Percentiles rank a stretch among this genome's conserved stretches.
Conservation (phyloP, 2,888 invertebrate genomes). For the Latrodectus elegans region DNA sequence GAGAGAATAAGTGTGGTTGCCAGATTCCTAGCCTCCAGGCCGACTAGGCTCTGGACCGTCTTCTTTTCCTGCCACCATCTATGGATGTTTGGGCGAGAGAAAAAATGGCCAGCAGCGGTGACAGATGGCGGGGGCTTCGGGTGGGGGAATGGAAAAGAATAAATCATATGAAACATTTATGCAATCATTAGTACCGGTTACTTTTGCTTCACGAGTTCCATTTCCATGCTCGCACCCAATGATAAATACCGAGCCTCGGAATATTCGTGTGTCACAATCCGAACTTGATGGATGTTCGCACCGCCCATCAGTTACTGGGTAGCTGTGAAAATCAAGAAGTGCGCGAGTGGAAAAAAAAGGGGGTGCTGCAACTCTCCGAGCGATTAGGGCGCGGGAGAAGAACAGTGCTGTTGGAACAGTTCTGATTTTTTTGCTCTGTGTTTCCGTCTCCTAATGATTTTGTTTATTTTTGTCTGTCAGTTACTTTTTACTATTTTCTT, state of each 20-base stretch:
- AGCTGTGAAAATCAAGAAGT: constrained; percentile 6
- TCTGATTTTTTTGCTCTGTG: neutral
- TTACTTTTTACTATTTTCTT: too few species aligned
- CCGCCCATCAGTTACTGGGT: constrained; percentile 40
- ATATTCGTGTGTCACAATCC: constrained; percentile 29
- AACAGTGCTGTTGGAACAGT: neutral
- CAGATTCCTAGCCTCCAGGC: neutral
- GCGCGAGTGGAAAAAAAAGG: too few species aligned
- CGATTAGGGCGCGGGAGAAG: constrained; percentile 11
- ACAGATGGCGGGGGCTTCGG: constrained; percentile 27
- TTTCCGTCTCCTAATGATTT: neutral
- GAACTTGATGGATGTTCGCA: constrained; percentile 50
- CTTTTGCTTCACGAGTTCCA: constrained; percentile 57
- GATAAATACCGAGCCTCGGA: constrained; percentile 27
- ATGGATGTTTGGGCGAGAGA: neutral
- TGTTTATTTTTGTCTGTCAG: neutral
- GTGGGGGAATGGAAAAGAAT: constrained; percentile 6
- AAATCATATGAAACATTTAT: constrained; percentile 60
- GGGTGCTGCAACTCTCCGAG: too few species aligned
- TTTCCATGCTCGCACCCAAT: constrained; percentile 51
- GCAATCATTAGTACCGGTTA: constrained; percentile 59
- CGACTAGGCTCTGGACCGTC: neutral
- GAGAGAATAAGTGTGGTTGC: too few species aligned
- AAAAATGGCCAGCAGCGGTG: constrained; percentile 40
- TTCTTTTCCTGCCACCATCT: neutral